Evolutionary conservation across 2,113 vertebrate species (phyloP).

Genomic region (Tetrax tetrax): DNA sequence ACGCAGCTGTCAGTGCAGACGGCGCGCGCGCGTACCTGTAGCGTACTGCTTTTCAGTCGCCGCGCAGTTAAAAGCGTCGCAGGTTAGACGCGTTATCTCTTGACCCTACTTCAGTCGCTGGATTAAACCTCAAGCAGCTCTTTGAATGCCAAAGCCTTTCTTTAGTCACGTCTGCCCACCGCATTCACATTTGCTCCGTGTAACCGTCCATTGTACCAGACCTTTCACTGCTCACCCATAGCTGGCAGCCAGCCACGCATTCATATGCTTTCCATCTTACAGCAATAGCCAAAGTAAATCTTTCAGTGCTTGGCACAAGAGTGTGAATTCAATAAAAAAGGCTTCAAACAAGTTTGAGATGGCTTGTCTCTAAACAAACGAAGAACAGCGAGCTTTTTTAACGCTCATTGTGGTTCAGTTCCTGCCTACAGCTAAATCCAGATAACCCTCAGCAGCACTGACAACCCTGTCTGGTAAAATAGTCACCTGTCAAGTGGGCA

Average conservation of each 20-base stretch:
- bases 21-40: background rate
- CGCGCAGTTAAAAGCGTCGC: background rate
- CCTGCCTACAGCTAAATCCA: conserved; percentile 3
- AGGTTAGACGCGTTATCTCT: background rate
- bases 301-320: conserved; percentile 56
- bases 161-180: background rate
- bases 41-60: background rate
- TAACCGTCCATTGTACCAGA: background rate
- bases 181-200: background rate
- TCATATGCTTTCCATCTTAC: conserved; percentile 53
- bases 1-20: background rate
- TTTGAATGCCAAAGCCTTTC: background rate
- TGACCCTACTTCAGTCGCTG: background rate
- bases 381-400: conserved; percentile 22
- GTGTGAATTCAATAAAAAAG: conserved; percentile 56
- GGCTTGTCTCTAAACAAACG: conserved; percentile 54
- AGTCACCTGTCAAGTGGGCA: background rate
- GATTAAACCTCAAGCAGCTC: background rate
- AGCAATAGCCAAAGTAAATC: conserved; percentile 60
- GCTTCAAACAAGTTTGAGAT: conserved; percentile 51
- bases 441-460: background rate
- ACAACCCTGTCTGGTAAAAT: background rate
- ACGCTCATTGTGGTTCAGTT: background rate
- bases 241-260: conserved; percentile 53
- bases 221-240: conserved; percentile 28